Conservation (phyloP, 2,113 vertebrate species). For the Struthio camelus region DNA sequence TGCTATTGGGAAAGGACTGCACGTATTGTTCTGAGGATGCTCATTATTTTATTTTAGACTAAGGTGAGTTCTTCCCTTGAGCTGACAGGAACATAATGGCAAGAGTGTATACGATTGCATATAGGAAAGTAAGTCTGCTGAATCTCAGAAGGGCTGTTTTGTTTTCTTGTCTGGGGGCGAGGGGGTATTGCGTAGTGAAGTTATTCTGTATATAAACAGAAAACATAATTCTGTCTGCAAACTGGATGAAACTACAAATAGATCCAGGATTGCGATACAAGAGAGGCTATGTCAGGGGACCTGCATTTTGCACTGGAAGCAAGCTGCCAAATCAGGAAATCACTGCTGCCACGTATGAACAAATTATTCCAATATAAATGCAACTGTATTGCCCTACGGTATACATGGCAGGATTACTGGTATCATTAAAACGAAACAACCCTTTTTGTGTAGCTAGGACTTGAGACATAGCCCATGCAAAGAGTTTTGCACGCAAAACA, state of each 20-base stretch:
- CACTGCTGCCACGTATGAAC: not conserved
- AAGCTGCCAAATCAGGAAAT: not conserved
- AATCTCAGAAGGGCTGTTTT: not conserved
- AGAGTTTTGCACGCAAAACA: not conserved
- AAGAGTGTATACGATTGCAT: rapidly evolving
- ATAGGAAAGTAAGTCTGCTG: not conserved
- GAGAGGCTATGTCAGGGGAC: rapidly evolving
- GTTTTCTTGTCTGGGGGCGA: not conserved
- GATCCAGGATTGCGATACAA: not conserved
- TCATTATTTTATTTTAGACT: not conserved
- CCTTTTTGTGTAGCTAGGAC: rapidly evolving
- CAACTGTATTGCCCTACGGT: rapidly evolving
- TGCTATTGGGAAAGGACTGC: not conserved
- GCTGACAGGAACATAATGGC: not conserved
- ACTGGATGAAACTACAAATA: not conserved
- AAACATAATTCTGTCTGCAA: rapidly evolving
- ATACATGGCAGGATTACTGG: not conserved
- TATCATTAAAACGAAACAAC: not conserved
- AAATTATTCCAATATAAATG: not conserved
- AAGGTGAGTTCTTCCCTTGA: not conserved
- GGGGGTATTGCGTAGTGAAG: not conserved
- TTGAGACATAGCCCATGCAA: not conserved
- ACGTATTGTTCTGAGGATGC: rapidly evolving
- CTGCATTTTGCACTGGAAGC: not conserved
- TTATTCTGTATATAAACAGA: not conserved